A percentile compares a stretch with the other conserved stretches of the same genome.
phyloP scores from a whole-genome alignment of 1,140 invertebrate genomes.

The Drosophila erecta region DNA sequence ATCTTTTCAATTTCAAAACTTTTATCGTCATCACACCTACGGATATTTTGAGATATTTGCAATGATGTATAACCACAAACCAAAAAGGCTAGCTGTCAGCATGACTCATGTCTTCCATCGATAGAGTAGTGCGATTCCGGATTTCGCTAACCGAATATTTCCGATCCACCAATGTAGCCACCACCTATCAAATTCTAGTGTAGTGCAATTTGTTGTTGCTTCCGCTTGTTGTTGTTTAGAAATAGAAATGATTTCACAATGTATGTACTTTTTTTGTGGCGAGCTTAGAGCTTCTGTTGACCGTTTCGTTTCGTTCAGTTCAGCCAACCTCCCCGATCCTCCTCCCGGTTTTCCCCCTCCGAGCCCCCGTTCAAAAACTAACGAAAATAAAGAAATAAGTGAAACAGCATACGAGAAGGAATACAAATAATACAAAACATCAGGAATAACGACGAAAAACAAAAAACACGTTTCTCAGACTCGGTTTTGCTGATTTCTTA shows the following conservation, averaged over 20 bases:
- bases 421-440: constrained; percentile 22
- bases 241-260: constrained; percentile 82
- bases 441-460: constrained; percentile 28
- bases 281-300: constrained; percentile 34
- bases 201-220: constrained; percentile 36
- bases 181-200: constrained; percentile 42
- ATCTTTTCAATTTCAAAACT: not conserved
- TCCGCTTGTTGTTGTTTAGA: constrained; percentile 72
- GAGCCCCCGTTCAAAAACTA: not conserved
- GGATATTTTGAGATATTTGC: not conserved
- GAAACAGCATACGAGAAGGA: constrained; percentile 14
- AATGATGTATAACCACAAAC: not conserved
- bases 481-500: constrained; percentile 68
- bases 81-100: not conserved
- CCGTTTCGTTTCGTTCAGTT: constrained; percentile 27
- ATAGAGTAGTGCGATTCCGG: constrained; percentile 1
- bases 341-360: constrained; percentile 2
- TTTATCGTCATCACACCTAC: not conserved
- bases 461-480: constrained; percentile 63
- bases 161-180: constrained; percentile 30
- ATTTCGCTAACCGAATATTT: constrained; percentile 18
- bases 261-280: constrained; percentile 62
- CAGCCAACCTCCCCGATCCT: constrained; percentile 13
- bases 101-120: not conserved
- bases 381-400: constrained; percentile 28